Evolutionary conservation across 2,888 invertebrate species (phyloP).

Genomic region (Eupeodes latifasciatus): DNA sequence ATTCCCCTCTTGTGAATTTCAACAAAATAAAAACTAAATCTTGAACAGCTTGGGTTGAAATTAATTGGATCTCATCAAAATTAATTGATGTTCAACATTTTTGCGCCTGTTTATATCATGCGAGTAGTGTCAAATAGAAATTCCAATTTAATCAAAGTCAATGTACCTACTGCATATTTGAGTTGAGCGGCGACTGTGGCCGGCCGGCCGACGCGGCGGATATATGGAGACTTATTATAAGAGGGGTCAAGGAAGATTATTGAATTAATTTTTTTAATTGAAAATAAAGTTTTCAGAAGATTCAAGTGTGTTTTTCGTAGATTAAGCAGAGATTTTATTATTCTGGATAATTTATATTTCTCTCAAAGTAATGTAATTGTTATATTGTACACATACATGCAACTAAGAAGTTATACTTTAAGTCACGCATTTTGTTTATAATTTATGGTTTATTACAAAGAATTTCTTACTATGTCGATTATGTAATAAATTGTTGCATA

Average conservation of each 20-base stretch:
- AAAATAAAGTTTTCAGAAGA: background rate
- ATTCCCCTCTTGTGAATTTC: background rate
- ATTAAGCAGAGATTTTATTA: background rate
- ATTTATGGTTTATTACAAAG: too few species aligned
- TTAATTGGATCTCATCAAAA: slow-evolving; percentile 44
- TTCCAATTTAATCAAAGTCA: slow-evolving; percentile 24
- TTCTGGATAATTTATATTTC: too few species aligned
- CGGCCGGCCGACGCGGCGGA: background rate
- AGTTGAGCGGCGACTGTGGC: background rate
- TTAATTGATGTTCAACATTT: slow-evolving; percentile 38
- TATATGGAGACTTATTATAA: background rate
- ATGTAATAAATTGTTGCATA: too few species aligned
- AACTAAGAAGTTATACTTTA: too few species aligned
- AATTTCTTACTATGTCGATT: too few species aligned
- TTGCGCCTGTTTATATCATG: background rate
- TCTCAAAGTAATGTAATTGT: too few species aligned
- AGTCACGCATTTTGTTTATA: too few species aligned
- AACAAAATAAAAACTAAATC: slow-evolving; percentile 5
- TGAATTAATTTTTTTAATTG: slow-evolving; percentile 1
- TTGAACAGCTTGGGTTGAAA: slow-evolving; percentile 2
- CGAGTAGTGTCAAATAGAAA: slow-evolving; percentile 8
- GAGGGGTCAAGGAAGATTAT: background rate
- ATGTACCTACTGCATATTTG: background rate
- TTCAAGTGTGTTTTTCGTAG: background rate
- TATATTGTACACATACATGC: too few species aligned